phyloP scores from a whole-genome alignment of 2,113 vertebrate species.

The Chascanopsetta lugubris region DNA sequence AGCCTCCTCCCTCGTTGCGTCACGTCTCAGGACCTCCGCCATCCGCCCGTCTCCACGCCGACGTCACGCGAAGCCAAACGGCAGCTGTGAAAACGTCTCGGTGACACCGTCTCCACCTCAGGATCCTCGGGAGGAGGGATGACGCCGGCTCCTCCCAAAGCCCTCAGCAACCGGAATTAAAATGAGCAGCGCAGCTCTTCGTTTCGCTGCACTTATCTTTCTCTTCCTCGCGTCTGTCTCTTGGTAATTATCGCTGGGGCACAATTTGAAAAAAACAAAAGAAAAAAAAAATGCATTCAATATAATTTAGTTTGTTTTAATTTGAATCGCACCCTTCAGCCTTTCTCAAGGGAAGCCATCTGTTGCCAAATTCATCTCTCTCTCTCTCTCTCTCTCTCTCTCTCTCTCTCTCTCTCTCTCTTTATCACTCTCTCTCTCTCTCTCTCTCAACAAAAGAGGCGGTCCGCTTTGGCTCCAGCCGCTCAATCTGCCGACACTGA shows the following conservation, averaged over 20 bases:
- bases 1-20: not conserved
- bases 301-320: conserved; percentile 53
- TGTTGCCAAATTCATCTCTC: conserved; percentile 38
- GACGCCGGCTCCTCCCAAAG: not conserved
- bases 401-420: not conserved
- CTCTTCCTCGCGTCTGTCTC: conserved; percentile 10
- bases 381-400: conserved; percentile 3
- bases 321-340: conserved; percentile 49
- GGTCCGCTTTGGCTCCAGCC: not conserved
- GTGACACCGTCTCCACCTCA: not conserved
- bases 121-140: not conserved
- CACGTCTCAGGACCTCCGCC: not conserved
- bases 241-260: conserved; percentile 12
- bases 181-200: conserved; percentile 5
- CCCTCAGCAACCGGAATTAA: conserved; percentile 1
- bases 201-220: conserved; percentile 12
- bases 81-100: not conserved
- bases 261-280: conserved; percentile 14
- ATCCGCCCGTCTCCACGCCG: not conserved
- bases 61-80: conserved; percentile 29
- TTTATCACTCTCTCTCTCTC: conserved; percentile 1
- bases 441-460: conserved; percentile 20
- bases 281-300: not conserved
- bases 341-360: conserved; percentile 57
- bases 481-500: conserved; percentile 17